Evolutionary conservation across 53 echinoderm and acorn worm genomes (phyloP).

Genomic region (Holothuria scabra): DNA sequence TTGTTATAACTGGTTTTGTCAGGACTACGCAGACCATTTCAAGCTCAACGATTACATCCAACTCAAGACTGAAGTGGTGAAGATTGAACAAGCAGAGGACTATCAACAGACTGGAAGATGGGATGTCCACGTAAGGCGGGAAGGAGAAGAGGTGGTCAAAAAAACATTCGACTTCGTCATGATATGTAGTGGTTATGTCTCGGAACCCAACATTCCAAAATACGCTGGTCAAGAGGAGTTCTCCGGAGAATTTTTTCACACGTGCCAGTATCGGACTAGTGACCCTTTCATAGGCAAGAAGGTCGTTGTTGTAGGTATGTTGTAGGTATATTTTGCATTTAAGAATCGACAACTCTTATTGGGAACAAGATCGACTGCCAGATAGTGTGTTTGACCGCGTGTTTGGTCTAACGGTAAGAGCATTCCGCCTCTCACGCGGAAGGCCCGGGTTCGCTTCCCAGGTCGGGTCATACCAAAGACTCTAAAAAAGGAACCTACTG

Average conservation of each 20-base stretch:
- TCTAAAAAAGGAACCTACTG: too few relatives aligned
- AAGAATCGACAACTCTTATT: too few relatives aligned
- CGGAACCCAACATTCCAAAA: conserved; percentile 1
- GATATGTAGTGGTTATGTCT: conserved; percentile 26
- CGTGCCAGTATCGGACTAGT: neutral
- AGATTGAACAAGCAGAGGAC: conserved; percentile 21
- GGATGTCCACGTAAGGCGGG: neutral
- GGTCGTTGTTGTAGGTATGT: conserved; percentile 18
- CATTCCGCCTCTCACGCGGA: too few relatives aligned
- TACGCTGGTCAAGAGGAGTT: conserved; percentile 3
- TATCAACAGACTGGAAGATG: conserved; percentile 14
- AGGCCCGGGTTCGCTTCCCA: too few relatives aligned
- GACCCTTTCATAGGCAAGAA: conserved; percentile 14
- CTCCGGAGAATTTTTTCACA: conserved; percentile 23
- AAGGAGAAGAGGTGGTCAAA: neutral
- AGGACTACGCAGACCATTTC: conserved; percentile 38
- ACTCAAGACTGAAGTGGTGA: conserved; percentile 9
- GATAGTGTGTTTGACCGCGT: too few relatives aligned
- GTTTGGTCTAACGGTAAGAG: too few relatives aligned
- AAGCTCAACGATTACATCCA: conserved; percentile 12
- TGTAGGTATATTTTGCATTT: too few relatives aligned
- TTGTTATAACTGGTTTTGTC: neutral
- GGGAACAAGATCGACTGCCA: too few relatives aligned
- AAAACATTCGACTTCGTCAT: conserved; percentile 30
- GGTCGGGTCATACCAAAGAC: too few relatives aligned